Conservation (phyloP, 64 coral and sea anemone genomes). For the Porites australiensis region DNA sequence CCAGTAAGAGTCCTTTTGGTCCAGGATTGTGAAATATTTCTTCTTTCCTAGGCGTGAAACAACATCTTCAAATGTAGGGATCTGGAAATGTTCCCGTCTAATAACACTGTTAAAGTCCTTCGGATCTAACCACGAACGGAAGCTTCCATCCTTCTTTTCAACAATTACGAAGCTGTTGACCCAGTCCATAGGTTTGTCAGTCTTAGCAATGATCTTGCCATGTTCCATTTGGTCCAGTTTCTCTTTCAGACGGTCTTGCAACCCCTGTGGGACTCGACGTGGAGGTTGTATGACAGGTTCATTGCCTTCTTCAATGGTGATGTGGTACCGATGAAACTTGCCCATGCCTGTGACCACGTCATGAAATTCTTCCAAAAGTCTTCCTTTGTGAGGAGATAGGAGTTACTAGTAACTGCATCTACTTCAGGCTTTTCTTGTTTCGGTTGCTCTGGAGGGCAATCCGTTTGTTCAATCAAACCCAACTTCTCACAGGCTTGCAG, state of each 20-base stretch:
- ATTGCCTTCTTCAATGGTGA: not conserved
- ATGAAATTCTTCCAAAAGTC: not conserved
- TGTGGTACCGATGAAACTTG: not conserved
- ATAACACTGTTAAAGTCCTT: constrained; percentile 33
- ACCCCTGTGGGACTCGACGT: not conserved
- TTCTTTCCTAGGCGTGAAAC: constrained; percentile 32
- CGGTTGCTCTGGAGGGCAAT: not conserved
- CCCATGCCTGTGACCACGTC: not conserved
- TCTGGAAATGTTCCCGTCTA: constrained; percentile 44
- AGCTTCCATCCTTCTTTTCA: constrained; percentile 24
- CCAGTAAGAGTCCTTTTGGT: constrained; percentile 63
- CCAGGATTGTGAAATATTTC: constrained; percentile 42
- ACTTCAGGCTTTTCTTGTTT: no score
- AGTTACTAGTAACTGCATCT: no score
- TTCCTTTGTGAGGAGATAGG: no score
- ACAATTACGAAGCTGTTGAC: constrained; percentile 4
- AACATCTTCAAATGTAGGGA: constrained; percentile 49
- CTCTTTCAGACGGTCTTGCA: not conserved
- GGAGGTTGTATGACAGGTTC: not conserved
- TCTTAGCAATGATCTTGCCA: not conserved
- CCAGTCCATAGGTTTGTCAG: constrained; percentile 18
- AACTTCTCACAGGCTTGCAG: constrained; percentile 33
- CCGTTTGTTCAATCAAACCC: constrained; percentile 32
- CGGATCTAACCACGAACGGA: constrained; percentile 44
- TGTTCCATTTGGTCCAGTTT: not conserved